Evolutionary conservation across 1,140 invertebrate species (phyloP), one percentile per base, ranked within the genome.

Genomic region (Pogonomyrmex californicus): DNA sequence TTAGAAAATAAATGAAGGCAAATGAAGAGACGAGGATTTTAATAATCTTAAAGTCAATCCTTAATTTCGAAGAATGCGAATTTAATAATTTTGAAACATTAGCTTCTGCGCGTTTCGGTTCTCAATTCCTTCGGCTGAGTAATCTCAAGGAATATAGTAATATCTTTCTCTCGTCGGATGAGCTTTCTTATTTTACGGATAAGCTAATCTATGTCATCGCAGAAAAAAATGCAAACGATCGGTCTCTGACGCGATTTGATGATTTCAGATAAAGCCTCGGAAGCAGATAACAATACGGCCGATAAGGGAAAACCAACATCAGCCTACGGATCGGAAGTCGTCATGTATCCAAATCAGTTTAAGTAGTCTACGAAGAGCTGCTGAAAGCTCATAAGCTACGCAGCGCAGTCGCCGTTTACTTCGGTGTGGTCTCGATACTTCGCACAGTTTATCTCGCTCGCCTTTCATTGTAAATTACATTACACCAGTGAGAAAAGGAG

Each of bases 261-360:
- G 78, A 81, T 70, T 68, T 12, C 23, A 68, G 78, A 81, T 81
- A 81, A 81, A 65, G 36, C 17, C 12, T 79, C 77, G 63, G 78
- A 81, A 81, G 51, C 78, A 70, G 78, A 81, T 81, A 81, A 81
- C 70, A 76, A 81, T 81, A 65, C 9, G 78, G 78, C 23, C 3
- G 78, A 81, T 81, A 81, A 81, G 65, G 14, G 44, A 68, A 54
- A 81, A 70, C 63, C 63, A 9, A 81, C 78, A 56, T 56, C 36
- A 36, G 38, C 2, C 3, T 54, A 30, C 2, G 10, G 23, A 70
- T 70, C 36, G 78, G 65, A 81, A 81, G 65, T 70, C 63, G 47
- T 79, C 47, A 79, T 70, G 36, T 79, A 81, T 30, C 9, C 23
- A 56, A 81, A 70, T 81, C 51, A 23, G 62, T 56, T 81, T 54